Conservation (phyloP, 1,140 invertebrate species). For the Drosophila novamexicana region DNA sequence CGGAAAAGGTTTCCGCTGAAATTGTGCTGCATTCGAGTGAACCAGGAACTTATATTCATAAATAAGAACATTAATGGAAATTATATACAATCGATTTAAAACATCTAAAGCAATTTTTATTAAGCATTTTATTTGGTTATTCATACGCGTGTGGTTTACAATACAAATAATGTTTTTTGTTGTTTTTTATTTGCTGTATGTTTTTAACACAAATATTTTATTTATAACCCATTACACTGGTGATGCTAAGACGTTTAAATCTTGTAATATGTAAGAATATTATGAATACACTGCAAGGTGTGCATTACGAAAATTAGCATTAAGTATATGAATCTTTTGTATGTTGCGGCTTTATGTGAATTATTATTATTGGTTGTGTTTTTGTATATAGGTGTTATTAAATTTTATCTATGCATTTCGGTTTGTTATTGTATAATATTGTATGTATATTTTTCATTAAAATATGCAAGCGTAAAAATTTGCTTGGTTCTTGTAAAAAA, state of each 20-base stretch:
- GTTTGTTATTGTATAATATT: slow-evolving; percentile 62
- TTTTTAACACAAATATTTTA: slow-evolving; percentile 79
- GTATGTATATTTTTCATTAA: slow-evolving; percentile 69
- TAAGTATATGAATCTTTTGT: slow-evolving; percentile 46
- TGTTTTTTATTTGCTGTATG: slow-evolving; percentile 62
- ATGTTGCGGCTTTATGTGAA: slow-evolving; percentile 38
- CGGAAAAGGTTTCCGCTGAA: no score
- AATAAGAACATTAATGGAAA: no score
- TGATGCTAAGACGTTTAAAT: slow-evolving; percentile 67
- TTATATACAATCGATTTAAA: slow-evolving; percentile 1
- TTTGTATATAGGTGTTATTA: slow-evolving; percentile 62
- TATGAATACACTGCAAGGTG: slow-evolving; percentile 61
- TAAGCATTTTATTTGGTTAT: slow-evolving; percentile 84
- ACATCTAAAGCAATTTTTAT: slow-evolving; percentile 37
- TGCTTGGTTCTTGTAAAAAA: slow-evolving; percentile 82
- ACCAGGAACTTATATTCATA: no score
- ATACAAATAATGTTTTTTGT: slow-evolving; percentile 76
- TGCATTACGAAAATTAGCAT: slow-evolving; percentile 75
- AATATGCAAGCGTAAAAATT: slow-evolving; percentile 80
- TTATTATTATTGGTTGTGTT: slow-evolving; percentile 28
- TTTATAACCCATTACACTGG: slow-evolving; percentile 65
- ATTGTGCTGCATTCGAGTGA: not conserved
- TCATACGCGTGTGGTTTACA: slow-evolving; percentile 83
- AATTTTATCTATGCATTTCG: slow-evolving; percentile 69
- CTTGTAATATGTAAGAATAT: slow-evolving; percentile 63